Conservation (phyloP, 1,140 invertebrate species). For the Drosophila persimilis region DNA sequence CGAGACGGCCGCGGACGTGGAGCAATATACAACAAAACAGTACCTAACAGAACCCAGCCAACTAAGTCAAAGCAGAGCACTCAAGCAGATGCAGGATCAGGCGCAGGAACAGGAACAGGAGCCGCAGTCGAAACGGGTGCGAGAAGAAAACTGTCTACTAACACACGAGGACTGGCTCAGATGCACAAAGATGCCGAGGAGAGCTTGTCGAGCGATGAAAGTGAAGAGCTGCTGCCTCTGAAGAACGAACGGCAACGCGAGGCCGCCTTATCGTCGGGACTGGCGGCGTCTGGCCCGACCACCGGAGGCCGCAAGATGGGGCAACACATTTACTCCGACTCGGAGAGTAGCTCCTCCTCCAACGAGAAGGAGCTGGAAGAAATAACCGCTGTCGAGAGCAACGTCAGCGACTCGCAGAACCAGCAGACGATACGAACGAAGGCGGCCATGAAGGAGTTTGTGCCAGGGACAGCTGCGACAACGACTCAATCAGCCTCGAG, state of each 20-base stretch:
- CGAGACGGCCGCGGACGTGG: slow-evolving; percentile 11
- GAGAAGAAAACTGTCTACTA: slow-evolving; percentile 51
- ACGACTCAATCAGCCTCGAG: slow-evolving; percentile 33
- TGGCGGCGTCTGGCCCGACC: slow-evolving; percentile 80
- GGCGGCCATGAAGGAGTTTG: slow-evolving; percentile 92
- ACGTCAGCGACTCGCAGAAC: slow-evolving; percentile 87
- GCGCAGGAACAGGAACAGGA: neutral
- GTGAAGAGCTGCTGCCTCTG: slow-evolving; percentile 88
- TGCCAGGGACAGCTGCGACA: slow-evolving; percentile 69
- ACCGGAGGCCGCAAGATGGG: slow-evolving; percentile 49
- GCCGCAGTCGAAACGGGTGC: slow-evolving; percentile 15
- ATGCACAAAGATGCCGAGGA: slow-evolving; percentile 88
- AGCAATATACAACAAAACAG: slow-evolving; percentile 51
- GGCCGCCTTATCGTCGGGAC: slow-evolving; percentile 83
- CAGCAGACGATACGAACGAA: slow-evolving; percentile 89
- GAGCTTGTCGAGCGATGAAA: slow-evolving; percentile 87
- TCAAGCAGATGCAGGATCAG: slow-evolving; percentile 6
- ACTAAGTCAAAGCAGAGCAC: slow-evolving; percentile 71
- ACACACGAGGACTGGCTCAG: slow-evolving; percentile 72
- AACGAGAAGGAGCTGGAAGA: slow-evolving; percentile 49
- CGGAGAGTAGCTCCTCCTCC: slow-evolving; percentile 55
- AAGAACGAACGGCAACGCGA: slow-evolving; percentile 30
- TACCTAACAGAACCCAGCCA: slow-evolving; percentile 72
- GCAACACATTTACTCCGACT: slow-evolving; percentile 78
- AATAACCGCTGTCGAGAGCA: slow-evolving; percentile 83